Conservation (phyloP, 2,797 vertebrate genomes). For the Myiotriccus ornatus region DNA sequence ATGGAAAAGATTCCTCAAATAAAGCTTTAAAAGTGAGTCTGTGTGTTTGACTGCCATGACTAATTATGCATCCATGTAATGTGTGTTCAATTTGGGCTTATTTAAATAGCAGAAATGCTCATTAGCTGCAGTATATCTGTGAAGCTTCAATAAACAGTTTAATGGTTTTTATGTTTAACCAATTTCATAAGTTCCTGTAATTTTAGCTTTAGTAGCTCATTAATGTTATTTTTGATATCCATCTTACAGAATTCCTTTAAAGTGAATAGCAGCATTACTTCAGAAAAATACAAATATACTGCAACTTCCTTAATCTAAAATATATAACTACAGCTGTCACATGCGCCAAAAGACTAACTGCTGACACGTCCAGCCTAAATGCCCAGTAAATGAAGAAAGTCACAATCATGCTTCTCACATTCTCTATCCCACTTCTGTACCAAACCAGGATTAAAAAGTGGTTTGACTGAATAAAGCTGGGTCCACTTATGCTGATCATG, state of each 20-base stretch:
- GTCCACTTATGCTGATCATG: neutral
- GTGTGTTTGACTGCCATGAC: constrained; percentile 79
- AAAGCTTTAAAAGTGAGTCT: constrained; percentile 82
- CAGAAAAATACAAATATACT: constrained; percentile 55
- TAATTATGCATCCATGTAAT: constrained; percentile 86
- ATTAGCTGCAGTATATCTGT: constrained; percentile 84
- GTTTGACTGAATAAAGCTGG: neutral
- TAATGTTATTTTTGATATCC: constrained; percentile 83
- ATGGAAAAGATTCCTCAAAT: constrained; percentile 82
- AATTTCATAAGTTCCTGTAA: constrained; percentile 83
- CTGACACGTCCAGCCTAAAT: neutral
- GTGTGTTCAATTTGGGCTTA: constrained; percentile 84
- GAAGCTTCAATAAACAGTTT: constrained; percentile 85
- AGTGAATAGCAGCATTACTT: constrained; percentile 61
- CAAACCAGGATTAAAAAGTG: neutral
- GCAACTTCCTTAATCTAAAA: constrained; percentile 43
- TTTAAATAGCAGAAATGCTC: constrained; percentile 86
- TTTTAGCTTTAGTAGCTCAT: constrained; percentile 83
- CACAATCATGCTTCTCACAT: neutral
- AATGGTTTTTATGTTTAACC: constrained; percentile 87
- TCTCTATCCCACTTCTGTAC: neutral
- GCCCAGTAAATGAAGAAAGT: neutral
- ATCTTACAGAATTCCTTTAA: constrained; percentile 74
- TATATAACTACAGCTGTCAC: neutral
- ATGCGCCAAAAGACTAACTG: neutral